Evolutionary conservation across 2,113 vertebrate species (phyloP).

Genomic region (Hippolais icterina): DNA sequence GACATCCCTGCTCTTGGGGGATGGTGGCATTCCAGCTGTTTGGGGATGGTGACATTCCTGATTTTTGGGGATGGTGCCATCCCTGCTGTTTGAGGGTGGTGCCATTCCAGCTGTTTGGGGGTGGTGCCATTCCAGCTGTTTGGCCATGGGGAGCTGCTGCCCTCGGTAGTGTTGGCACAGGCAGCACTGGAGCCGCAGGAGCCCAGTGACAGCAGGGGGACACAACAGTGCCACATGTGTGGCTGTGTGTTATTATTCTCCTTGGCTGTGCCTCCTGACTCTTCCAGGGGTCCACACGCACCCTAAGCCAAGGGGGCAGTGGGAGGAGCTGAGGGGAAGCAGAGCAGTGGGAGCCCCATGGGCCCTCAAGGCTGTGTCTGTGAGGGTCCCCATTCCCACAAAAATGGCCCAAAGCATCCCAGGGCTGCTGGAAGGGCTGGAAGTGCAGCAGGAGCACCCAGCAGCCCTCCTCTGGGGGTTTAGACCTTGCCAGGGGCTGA

Average conservation of each 20-base stretch:
- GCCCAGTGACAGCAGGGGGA: background rate
- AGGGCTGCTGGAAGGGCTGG: background rate
- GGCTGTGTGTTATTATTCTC: background rate
- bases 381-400: accelerated
- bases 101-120: background rate
- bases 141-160: background rate
- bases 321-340: background rate
- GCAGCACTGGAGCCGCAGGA: background rate
- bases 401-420: background rate
- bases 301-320: background rate
- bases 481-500: background rate
- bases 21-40: background rate
- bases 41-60: background rate
- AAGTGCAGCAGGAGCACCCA: background rate
- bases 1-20: background rate
- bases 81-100: background rate
- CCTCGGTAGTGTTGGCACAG: background rate
- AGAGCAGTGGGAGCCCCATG: background rate
- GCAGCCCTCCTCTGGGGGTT: background rate
- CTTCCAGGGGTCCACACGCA: background rate
- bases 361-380: background rate
- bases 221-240: accelerated
- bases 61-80: background rate
- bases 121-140: background rate
- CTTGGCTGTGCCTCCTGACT: background rate